Evolutionary conservation across 2,888 invertebrate species (phyloP).

Genomic region (Pyrrhia umbra): DNA sequence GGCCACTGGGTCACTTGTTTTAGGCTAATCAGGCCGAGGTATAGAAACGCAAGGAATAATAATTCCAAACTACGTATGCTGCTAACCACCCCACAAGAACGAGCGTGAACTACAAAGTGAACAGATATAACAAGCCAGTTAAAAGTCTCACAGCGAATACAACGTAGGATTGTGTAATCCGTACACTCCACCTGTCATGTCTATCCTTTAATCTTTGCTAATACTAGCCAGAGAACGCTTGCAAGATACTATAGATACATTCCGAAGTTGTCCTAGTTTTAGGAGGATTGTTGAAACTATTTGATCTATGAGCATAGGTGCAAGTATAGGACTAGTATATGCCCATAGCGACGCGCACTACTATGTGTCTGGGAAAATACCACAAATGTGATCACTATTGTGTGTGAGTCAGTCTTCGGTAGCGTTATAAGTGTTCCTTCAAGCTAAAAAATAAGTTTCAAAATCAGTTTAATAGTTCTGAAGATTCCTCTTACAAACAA

Average conservation of each 20-base stretch:
- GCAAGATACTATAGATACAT: slow-evolving; percentile 34
- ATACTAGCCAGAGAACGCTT: slow-evolving; percentile 40
- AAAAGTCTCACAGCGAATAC: slow-evolving; percentile 40
- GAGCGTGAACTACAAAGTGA: slow-evolving; percentile 21
- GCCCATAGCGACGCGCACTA: not conserved
- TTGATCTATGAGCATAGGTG: slow-evolving; percentile 28
- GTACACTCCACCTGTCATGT: slow-evolving; percentile 44
- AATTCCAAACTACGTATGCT: slow-evolving; percentile 38
- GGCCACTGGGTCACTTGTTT: slow-evolving; percentile 14
- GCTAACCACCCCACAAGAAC: slow-evolving; percentile 10
- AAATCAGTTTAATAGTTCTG: not conserved
- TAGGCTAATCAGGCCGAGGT: slow-evolving; percentile 7
- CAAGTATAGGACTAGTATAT: not conserved
- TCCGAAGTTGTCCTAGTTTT: slow-evolving; percentile 26
- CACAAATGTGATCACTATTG: not conserved
- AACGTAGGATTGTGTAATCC: slow-evolving; percentile 43
- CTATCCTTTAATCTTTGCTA: slow-evolving; percentile 56
- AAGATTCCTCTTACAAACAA: not conserved
- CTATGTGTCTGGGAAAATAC: not conserved
- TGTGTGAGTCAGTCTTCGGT: no score
- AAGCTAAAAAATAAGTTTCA: not conserved
- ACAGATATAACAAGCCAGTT: slow-evolving; percentile 42
- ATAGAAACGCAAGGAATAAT: slow-evolving; percentile 37
- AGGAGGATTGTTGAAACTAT: slow-evolving; percentile 25
- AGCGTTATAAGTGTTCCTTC: not conserved